Base-by-base conservation (phyloP, 2,113 vertebrate species). In the Pelodiscus sinensis region DNA sequence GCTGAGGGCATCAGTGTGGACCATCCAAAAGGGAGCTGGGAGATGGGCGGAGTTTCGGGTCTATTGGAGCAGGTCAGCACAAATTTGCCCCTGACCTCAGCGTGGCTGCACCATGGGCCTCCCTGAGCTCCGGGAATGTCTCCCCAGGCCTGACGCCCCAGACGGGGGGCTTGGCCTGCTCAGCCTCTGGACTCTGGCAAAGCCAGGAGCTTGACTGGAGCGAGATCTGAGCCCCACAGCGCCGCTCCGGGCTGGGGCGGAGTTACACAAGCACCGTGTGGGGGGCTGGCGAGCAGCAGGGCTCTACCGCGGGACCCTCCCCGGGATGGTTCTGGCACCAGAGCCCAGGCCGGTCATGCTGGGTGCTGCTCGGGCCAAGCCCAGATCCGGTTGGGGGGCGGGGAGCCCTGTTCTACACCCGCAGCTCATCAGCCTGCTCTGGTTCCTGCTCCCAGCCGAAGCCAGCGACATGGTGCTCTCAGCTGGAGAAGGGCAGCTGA, bases 81-180 rank as follows among this genome's bases (percentile, higher is more conserved):
- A 21, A 5, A 73, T 12, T 13, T 27, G 27, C 60, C 9, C 4
- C 27, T 29, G 60, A 11, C 25, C 60, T 62, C 25, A 29, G 60
- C 27, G 10, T 24, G 27, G 60, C n/a, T 22, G 21, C 35, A 12
- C 21, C 18, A 3, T 31, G 16, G 31, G 31, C 12, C 29, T 68
- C 31, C 65, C 31, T 68, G 65, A 68, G 65, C 65, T n/a, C 31
- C 14, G 13, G 62, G 62, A 35, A 21, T 18, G 2, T 22, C 4
- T 2, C 8, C 2, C 10, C 16, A 9, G 35, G 35, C n/a, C 21
- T 10, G 8, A 10, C 9, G 35, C 10, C 38, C 38, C 8, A 4
- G 38, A 25, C 2, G 3, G 35, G 24, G 71, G 71, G 35, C 18
- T 22, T 75, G 71, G 71, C 35, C 35, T 22, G 35, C 21, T 24